These are phyloP conservation scores for Periparus ater DNA, from an alignment of 2,797 vertebrate genomes.

Conservation along the genomic window DNA sequence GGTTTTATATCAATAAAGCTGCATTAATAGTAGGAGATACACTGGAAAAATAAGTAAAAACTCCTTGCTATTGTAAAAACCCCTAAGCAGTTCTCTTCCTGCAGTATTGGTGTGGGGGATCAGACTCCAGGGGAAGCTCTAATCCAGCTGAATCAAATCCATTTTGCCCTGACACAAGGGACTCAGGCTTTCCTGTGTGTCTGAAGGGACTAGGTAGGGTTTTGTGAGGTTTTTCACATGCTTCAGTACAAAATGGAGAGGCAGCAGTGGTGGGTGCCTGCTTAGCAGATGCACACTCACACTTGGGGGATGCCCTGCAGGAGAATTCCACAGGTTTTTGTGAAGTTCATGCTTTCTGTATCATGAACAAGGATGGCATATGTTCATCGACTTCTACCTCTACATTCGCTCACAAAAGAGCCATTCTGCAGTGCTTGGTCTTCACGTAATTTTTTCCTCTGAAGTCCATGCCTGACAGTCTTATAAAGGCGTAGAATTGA, in stretches of 20 bases:
- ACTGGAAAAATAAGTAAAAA: background rate
- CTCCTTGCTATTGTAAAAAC: too few species aligned
- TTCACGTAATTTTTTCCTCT: background rate
- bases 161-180: fast-evolving
- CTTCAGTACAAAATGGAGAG: background rate
- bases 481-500: background rate
- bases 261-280: background rate
- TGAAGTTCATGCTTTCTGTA: background rate
- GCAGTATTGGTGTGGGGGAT: background rate
- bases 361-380: fast-evolving
- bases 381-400: background rate
- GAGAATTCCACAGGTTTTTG: background rate
- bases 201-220: background rate
- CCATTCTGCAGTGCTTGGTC: background rate
- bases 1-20: background rate
- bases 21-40: too few species aligned
- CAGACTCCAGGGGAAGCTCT: background rate
- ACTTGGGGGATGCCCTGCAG: background rate
- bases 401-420: fast-evolving
- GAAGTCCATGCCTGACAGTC: background rate
- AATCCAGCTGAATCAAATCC: background rate
- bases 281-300: too few species aligned
- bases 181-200: background rate
- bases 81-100: background rate
- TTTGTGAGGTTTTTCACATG: background rate